phyloP scores from a whole-genome alignment of 2,888 invertebrate species.

The Panzeria rudis region DNA sequence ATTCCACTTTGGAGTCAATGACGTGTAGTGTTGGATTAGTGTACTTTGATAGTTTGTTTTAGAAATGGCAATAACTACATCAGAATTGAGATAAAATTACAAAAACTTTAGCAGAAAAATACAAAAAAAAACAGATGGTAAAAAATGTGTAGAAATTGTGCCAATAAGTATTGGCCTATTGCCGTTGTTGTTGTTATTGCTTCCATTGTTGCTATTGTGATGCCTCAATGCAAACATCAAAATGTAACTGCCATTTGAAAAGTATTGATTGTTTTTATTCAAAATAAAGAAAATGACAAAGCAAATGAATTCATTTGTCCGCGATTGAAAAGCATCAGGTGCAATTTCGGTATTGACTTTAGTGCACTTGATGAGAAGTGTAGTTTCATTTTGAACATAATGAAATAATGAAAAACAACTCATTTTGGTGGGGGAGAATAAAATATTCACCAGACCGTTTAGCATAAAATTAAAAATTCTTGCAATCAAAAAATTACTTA shows the following conservation, averaged over 20 bases:
- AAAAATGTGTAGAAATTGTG: slow-evolving; percentile 49
- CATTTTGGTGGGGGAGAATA: background rate
- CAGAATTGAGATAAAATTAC: slow-evolving; percentile 16
- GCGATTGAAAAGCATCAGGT: background rate
- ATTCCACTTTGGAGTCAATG: slow-evolving; percentile 66
- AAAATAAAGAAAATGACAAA: slow-evolving; percentile 17
- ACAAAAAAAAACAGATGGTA: slow-evolving; percentile 9
- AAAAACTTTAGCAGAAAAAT: slow-evolving; percentile 27
- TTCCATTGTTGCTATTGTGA: background rate
- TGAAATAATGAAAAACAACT: background rate
- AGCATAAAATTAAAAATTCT: background rate
- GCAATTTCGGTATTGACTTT: slow-evolving; percentile 20
- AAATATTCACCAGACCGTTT: background rate
- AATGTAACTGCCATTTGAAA: slow-evolving; percentile 56
- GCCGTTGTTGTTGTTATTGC: background rate
- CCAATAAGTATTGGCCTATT: slow-evolving; percentile 62
- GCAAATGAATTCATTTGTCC: slow-evolving; percentile 31
- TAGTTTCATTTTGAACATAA: background rate
- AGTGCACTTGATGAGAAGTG: background rate
- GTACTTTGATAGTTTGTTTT: slow-evolving; percentile 68
- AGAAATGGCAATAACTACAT: slow-evolving; percentile 41
- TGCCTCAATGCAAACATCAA: slow-evolving; percentile 41
- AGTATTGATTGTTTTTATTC: slow-evolving; percentile 33
- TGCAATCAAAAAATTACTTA: too few relatives aligned
- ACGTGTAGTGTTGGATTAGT: slow-evolving; percentile 72